A percentile compares a stretch with the other conserved stretches of the same genome.
These are phyloP conservation scores for Ambastaia sidthimunki DNA, from an alignment of 2,797 vertebrate genomes.

Conservation along the genomic window DNA sequence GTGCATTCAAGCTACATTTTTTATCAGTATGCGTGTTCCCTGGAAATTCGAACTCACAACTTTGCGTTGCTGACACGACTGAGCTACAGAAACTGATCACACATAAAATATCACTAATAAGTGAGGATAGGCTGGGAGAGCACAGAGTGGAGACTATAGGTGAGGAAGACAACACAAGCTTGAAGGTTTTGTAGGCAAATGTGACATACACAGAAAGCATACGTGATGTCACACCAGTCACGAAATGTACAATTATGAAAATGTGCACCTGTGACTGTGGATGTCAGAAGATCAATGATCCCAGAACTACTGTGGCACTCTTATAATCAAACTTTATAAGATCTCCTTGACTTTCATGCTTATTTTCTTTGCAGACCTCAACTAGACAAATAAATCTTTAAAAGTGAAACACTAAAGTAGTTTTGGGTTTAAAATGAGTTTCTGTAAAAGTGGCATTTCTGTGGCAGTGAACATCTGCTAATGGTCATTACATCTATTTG, in stretches of 20 bases:
- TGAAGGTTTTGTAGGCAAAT: conserved; percentile 4
- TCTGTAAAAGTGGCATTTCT: background rate
- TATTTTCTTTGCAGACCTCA: background rate
- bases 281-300: background rate
- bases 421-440: background rate
- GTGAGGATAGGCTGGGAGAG: no score
- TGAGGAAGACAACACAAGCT: conserved; percentile 2
- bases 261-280: conserved; percentile 13
- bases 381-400: background rate
- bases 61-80: no score
- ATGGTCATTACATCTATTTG: conserved; percentile 48
- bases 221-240: background rate
- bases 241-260: conserved; percentile 18
- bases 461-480: conserved; percentile 44
- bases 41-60: no score
- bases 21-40: no score
- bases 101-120: background rate
- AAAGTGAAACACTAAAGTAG: background rate
- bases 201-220: background rate
- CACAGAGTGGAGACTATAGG: no score
- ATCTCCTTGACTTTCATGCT: background rate
- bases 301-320: background rate
- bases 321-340: background rate
- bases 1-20: no score
- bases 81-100: background rate